Conservation (phyloP, 2,888 invertebrate genomes). For the Biston stratarius region DNA sequence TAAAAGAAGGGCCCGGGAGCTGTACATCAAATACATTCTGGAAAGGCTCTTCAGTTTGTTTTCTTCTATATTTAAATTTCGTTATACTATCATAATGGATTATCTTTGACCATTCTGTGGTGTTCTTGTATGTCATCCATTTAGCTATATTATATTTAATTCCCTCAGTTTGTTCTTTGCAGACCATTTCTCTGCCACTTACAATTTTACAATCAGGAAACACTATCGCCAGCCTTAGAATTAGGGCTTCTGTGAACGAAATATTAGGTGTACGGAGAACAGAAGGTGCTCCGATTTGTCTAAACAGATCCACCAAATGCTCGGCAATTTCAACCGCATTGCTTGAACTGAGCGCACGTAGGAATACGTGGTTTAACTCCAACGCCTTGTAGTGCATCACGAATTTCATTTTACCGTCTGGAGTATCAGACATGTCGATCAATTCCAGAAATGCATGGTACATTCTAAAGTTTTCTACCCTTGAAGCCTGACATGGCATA, state of each 20-base stretch:
- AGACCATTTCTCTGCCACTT: neutral
- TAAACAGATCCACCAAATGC: neutral
- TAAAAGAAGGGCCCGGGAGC: neutral
- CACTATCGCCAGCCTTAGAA: neutral
- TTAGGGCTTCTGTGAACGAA: neutral
- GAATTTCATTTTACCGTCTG: neutral
- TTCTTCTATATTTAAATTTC: neutral
- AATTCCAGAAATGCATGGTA: neutral
- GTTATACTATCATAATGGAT: neutral
- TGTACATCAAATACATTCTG: neutral
- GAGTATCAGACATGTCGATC: conserved; percentile 10
- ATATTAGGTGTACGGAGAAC: neutral
- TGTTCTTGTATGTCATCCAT: neutral
- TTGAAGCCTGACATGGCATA: neutral
- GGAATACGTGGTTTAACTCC: neutral
- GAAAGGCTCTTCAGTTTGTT: neutral
- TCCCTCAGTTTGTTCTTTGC: neutral
- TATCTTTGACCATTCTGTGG: neutral
- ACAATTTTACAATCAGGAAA: conserved; percentile 1
- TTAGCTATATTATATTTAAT: neutral
- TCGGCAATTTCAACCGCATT: neutral
- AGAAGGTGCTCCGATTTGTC: neutral
- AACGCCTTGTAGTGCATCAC: conserved; percentile 5
- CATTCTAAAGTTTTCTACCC: neutral
- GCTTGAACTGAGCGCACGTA: neutral